Percentiles rank a stretch among this genome's conserved stretches.
Evolutionary conservation across 2,797 vertebrate genomes (phyloP).

Genomic region (Etheostoma nigrum): DNA sequence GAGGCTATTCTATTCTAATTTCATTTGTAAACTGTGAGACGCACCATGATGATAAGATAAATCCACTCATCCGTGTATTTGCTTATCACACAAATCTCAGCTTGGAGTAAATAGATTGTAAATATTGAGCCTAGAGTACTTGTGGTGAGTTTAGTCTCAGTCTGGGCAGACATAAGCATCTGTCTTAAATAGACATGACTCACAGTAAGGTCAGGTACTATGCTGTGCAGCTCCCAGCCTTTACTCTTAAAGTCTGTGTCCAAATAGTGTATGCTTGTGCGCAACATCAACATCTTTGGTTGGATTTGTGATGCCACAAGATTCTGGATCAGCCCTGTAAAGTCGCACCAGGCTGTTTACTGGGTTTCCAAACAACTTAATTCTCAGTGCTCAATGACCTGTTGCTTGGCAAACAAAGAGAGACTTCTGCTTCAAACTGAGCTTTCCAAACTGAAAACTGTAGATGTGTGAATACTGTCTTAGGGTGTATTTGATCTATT

Average conservation of each 20-base stretch:
- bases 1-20: slow-evolving; percentile 4
- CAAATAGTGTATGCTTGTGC: slow-evolving; percentile 13
- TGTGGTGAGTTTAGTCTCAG: slow-evolving; percentile 55
- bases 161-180: slow-evolving; percentile 45
- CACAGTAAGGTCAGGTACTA: slow-evolving; percentile 36
- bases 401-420: slow-evolving; percentile 6
- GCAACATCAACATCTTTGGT: slow-evolving; percentile 2
- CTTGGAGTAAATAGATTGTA: slow-evolving; percentile 54
- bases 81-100: slow-evolving; percentile 25
- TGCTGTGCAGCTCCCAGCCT: not conserved
- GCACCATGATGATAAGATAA: slow-evolving; percentile 22
- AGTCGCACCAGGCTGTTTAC: slow-evolving; percentile 5
- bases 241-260: slow-evolving; percentile 13
- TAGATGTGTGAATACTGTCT: not conserved
- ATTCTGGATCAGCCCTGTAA: slow-evolving; percentile 5
- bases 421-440: slow-evolving; percentile 8
- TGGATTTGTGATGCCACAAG: slow-evolving; percentile 4
- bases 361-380: not conserved
- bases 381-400: not conserved
- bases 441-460: slow-evolving; percentile 7
- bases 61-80: slow-evolving; percentile 32
- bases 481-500: not conserved
- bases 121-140: slow-evolving; percentile 69
- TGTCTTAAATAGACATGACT: slow-evolving; percentile 56
- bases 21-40: slow-evolving; percentile 15